phyloP scores from a whole-genome alignment of 2,888 invertebrate genomes.

The Drosophila quasianomalipes region DNA sequence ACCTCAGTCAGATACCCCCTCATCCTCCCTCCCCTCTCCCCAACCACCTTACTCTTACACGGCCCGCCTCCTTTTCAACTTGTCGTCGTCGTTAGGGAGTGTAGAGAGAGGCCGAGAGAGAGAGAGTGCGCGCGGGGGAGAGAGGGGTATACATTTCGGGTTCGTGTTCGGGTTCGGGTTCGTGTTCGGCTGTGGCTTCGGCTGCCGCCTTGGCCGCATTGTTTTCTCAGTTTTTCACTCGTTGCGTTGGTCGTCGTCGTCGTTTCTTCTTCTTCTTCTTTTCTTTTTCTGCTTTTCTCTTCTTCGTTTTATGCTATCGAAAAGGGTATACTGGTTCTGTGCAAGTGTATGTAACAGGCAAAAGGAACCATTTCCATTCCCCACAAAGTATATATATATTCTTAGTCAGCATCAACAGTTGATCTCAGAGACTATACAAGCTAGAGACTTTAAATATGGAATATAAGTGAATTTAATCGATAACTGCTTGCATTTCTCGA shows the following conservation, averaged over 20 bases:
- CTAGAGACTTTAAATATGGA: background rate
- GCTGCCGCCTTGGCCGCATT: constrained; percentile 63
- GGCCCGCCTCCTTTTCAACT: constrained; percentile 25
- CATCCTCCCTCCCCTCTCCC: background rate
- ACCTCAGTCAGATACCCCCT: constrained; percentile 1
- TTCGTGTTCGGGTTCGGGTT: constrained; percentile 5
- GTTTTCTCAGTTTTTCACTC: constrained; percentile 73
- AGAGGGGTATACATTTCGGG: constrained; percentile 1
- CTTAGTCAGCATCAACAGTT: background rate
- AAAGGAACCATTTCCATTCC: background rate
- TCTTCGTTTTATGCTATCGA: background rate
- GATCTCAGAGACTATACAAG: too few species aligned
- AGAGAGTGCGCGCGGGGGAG: background rate
- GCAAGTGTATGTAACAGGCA: background rate
- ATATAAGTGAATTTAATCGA: background rate
- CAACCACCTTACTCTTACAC: background rate
- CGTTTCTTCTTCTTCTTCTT: constrained; percentile 24
- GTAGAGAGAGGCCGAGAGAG: background rate
- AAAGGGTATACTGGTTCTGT: background rate
- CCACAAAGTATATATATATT: background rate
- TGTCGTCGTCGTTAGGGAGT: constrained; percentile 35
- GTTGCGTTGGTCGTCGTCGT: constrained; percentile 71
- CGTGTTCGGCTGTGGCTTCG: constrained; percentile 6
- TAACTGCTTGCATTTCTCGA: accelerated
- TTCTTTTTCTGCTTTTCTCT: constrained; percentile 30